Evolutionary conservation across 1,140 invertebrate species (phyloP).

Genomic region (Philopotamus ludificatus): DNA sequence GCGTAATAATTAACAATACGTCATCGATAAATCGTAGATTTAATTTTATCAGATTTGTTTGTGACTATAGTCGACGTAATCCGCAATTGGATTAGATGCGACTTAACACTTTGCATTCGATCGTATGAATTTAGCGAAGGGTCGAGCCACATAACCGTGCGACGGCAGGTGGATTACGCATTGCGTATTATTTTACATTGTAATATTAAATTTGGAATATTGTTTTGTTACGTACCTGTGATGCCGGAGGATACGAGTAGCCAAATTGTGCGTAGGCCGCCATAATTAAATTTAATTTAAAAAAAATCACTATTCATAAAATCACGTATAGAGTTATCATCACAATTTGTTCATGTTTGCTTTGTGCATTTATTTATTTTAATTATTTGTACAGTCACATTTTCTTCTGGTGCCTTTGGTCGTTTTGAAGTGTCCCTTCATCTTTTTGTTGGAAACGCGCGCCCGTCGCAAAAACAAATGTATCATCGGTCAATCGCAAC

Average conservation of each 20-base stretch:
- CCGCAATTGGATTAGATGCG: no score
- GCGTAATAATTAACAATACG: no score
- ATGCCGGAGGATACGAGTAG: slow-evolving; percentile 70
- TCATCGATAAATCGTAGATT: no score
- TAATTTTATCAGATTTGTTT: no score
- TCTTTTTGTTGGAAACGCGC: background rate
- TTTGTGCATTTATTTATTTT: background rate
- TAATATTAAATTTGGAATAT: no score
- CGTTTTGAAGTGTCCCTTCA: slow-evolving; percentile 15
- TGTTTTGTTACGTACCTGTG: slow-evolving; percentile 69
- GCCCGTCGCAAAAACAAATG: background rate
- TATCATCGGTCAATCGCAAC: no score
- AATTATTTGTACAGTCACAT: slow-evolving; percentile 9
- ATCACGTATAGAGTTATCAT: slow-evolving; percentile 24
- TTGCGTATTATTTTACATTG: no score
- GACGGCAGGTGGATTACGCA: slow-evolving; percentile 12
- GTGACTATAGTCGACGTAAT: no score
- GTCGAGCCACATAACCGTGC: no score
- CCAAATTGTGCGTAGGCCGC: slow-evolving; percentile 75
- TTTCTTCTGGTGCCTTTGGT: slow-evolving; percentile 13
- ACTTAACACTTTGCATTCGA: no score
- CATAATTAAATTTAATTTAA: slow-evolving; percentile 51
- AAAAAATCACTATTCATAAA: slow-evolving; percentile 15
- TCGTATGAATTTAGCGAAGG: no score
- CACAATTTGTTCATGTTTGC: slow-evolving; percentile 2